Evolutionary conservation across 1,140 invertebrate genomes (phyloP).

Genomic region (Phymorhynchus buccinoides): DNA sequence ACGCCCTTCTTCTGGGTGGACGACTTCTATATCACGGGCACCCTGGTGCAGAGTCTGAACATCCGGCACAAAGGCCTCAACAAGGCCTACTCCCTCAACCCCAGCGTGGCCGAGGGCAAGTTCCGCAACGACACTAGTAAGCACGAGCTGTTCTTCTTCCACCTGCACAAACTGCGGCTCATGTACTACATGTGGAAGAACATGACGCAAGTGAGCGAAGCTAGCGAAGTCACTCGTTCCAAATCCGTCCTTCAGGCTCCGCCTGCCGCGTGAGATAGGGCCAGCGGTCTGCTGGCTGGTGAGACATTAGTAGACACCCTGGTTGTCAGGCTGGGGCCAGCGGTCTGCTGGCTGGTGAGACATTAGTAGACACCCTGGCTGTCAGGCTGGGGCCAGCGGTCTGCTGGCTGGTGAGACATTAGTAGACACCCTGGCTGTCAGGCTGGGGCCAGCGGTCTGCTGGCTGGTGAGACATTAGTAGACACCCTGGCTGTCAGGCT

Average conservation of each 20-base stretch:
- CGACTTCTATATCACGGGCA: constrained; percentile 73
- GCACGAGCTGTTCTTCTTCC: constrained; percentile 52
- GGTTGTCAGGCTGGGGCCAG: neutral
- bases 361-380: neutral
- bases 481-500: too few species aligned
- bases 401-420: too few species aligned
- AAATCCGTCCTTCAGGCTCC: neutral
- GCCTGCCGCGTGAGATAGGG: neutral
- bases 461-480: too few species aligned
- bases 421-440: too few species aligned
- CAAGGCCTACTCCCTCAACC: constrained; percentile 56
- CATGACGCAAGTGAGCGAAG: constrained; percentile 29
- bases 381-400: too few species aligned
- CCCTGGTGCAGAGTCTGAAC: constrained; percentile 60
- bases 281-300: too few species aligned
- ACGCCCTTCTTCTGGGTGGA: constrained; percentile 73
- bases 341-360: neutral
- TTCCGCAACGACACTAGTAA: constrained; percentile 51
- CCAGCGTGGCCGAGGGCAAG: constrained; percentile 49
- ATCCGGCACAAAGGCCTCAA: constrained; percentile 56
- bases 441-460: too few species aligned
- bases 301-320: too few species aligned
- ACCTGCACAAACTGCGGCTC: constrained; percentile 51
- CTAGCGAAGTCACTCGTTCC: neutral
- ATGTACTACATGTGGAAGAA: constrained; percentile 56